A percentile compares a stretch with the other conserved stretches of the same genome.
Evolutionary conservation across 2,888 invertebrate species (phyloP).

Genomic region (Drosophila paranaensis): DNA sequence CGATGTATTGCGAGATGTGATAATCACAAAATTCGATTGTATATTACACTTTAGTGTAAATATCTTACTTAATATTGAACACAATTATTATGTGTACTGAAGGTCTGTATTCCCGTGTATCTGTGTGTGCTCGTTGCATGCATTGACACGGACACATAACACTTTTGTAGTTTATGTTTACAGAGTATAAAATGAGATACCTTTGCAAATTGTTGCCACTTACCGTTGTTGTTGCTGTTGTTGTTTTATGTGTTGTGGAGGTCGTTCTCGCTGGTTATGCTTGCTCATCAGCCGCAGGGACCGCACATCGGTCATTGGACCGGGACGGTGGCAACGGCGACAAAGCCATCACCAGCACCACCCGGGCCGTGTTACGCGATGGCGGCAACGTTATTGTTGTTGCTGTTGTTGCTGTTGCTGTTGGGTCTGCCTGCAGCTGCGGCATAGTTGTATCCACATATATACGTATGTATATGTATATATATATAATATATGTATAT

Average conservation of each 20-base stretch:
- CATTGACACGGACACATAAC: background rate
- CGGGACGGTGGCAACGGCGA: constrained; percentile 54
- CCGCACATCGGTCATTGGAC: constrained; percentile 75
- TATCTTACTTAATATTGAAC: background rate
- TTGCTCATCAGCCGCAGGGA: constrained; percentile 51
- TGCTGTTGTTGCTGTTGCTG: constrained; percentile 7
- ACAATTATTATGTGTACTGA: background rate
- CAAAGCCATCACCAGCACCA: constrained; percentile 34
- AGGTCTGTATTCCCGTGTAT: background rate
- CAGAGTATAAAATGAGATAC: constrained; percentile 25
- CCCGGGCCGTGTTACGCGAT: constrained; percentile 70
- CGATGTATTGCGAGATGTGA: too few relatives aligned
- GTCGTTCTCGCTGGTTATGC: constrained; percentile 74
- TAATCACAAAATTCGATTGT: background rate
- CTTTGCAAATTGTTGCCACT: constrained; percentile 50
- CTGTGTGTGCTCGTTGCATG: background rate
- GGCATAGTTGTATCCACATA: constrained; percentile 42
- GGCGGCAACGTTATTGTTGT: constrained; percentile 42
- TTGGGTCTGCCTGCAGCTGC: constrained; percentile 53
- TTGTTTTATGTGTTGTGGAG: constrained; percentile 67
- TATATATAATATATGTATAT: background rate
- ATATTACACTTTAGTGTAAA: background rate
- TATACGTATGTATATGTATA: constrained; percentile 4
- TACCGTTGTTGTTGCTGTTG: constrained; percentile 18
- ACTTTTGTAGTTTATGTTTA: background rate